Evolutionary conservation across 2,888 invertebrate genomes (phyloP), one percentile per base, ranked within the genome.

Genomic region (Leptopilina drosophilae): DNA sequence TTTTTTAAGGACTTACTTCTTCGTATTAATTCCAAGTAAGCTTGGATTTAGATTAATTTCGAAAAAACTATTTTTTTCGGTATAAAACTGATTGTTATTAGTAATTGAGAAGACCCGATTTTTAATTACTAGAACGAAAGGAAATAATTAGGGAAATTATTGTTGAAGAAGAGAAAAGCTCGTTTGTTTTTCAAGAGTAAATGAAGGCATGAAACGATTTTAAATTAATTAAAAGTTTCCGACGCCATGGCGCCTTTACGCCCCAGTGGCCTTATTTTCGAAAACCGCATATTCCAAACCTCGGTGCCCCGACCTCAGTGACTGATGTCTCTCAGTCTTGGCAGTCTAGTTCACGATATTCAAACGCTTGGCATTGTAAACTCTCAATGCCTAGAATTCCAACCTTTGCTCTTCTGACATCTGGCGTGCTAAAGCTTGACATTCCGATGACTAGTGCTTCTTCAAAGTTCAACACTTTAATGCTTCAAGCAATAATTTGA

Each of bases 301-400:
- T 20, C 12, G 11, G 53, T 20, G 53, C 49, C 69, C 9, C 56
- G 56, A 56, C 56, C 56, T 56, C 33, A 59, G n/a, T 33, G 73
- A 73, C 56, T 73, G 73, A 73, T 73, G 73, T 56, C 73, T 56
- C 73, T 73, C 73, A 73, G 73, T 53, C 73, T 59, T 73, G 73
- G 40, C 56, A 73, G 56, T 73, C 56, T 53, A 33, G 56, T 40
- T 73, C 33, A 11, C 56, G 73, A 56, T 73, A 73, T 73, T 59
- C 56, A 56, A 73, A 73, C 56, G 73, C 56, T 59, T 73, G 56
- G 56, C 73, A 73, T 73, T 73, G 73, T 73, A 59, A 73, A 73
- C 56, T 73, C 73, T 73, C 73, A 73, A 59, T 73, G 56, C 73
- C 73, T 59, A 59, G 56, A 26, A 59, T 73, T 73, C 73, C 73